Base-by-base conservation (phyloP, 2,888 invertebrate species). In the Chesias legatella region DNA sequence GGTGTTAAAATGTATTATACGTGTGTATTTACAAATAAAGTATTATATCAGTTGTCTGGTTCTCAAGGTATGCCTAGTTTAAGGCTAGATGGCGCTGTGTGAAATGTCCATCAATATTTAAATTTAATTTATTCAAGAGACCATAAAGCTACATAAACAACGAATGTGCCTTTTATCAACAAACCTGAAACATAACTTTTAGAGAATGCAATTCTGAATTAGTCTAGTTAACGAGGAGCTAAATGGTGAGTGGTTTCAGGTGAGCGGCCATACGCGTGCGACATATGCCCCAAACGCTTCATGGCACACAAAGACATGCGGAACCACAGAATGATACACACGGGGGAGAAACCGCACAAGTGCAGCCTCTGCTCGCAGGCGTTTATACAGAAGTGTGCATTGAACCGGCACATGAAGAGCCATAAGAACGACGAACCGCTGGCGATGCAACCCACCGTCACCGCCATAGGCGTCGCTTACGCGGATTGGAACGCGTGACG, bases 271-370 rank as follows among this genome's bases (percentile, higher is more conserved):
- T 95, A 93, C 78, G 92, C 93, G 0, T 96, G 96, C 78, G 95
- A 95, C 63, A 90, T 92, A 44, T 98, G 97, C 67, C 95, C 96
- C 6, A 97, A 96, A 72, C 94, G 95, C 1, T 97, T 97, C 72
- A 96, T 95, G 82, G 95, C 96, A 60, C 94, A 95, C 66, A 96
- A 96, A 54, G 97, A 97, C 75, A 94, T 95, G 82, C 94, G 96
- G 71, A 96, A 96, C 81, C 97, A 97, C 81, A 93, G 94, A 63
- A 90, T 96, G 69, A 98, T 96, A 0, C 98, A 98, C 81, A 95
- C 94, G 40, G 94, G 94, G 0, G 96, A 96, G 66, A 97, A 96
- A 67, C 95, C 96, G 1, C 97, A 94, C 90, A 96, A 96, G 72
- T 98, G 97, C 73, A 89, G 89, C 38, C 92, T 97, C 30, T 98